These are phyloP conservation scores for Pholis gunnellus DNA, from an alignment of 2,113 vertebrate species.

Conservation along the genomic window DNA sequence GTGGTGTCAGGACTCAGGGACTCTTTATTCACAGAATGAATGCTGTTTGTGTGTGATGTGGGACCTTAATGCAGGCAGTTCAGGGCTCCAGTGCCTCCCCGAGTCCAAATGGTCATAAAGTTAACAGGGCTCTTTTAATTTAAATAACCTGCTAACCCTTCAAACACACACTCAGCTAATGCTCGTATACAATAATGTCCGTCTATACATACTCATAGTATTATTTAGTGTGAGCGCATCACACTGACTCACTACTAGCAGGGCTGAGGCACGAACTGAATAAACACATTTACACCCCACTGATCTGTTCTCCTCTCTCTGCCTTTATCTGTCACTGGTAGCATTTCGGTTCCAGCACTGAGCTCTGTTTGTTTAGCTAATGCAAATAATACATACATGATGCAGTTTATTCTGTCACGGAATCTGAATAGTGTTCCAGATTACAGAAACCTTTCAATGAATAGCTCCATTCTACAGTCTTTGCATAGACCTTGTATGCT, in stretches of 20 bases:
- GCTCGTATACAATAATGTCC: not conserved
- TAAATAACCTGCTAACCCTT: not conserved
- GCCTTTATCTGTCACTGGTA: not conserved
- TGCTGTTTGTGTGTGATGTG: not conserved
- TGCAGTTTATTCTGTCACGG: no score
- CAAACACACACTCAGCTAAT: not conserved
- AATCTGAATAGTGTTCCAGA: constrained; percentile 5
- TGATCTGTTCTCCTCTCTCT: not conserved
- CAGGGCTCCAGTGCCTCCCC: not conserved
- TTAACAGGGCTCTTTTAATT: not conserved
- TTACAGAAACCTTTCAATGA: not conserved
- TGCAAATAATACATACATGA: not conserved
- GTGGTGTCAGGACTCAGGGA: not conserved
- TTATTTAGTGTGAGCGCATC: not conserved
- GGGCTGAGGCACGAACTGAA: not conserved
- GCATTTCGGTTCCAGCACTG: not conserved
- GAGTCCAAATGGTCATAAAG: not conserved
- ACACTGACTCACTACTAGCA: not conserved
- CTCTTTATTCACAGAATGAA: not conserved
- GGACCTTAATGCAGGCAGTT: not conserved
- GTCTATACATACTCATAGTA: not conserved
- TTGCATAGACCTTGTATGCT: not conserved
- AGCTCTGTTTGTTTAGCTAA: not conserved
- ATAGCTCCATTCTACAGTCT: not conserved
- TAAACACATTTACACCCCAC: not conserved